Conservation (phyloP, 2,888 invertebrate genomes). For the Perdita meconis region DNA sequence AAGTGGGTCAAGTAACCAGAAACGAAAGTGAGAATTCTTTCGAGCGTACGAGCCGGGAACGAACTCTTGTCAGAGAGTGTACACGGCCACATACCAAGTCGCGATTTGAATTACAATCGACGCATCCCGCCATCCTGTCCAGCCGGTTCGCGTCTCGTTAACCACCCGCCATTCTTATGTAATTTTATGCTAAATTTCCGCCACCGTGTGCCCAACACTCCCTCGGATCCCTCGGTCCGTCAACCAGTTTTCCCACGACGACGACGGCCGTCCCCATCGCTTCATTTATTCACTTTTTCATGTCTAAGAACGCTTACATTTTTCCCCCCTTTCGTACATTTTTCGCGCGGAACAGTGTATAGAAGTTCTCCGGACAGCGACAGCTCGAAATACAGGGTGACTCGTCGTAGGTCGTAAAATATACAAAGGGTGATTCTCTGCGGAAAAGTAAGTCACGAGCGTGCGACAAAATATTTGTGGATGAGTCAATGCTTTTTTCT, state of each 20-base stretch:
- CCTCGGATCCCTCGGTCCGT: conserved; percentile 24
- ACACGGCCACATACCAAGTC: conserved; percentile 75
- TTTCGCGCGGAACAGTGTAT: not conserved
- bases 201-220: conserved; percentile 40
- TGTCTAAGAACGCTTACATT: conserved; percentile 22
- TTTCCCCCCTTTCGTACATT: not conserved
- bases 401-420: too few species aligned
- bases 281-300: conserved; percentile 31
- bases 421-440: too few species aligned
- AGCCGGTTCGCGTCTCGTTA: conserved; percentile 77
- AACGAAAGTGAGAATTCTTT: not conserved
- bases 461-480: too few species aligned
- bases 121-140: conserved; percentile 76
- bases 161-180: conserved; percentile 76
- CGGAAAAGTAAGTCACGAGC: too few species aligned
- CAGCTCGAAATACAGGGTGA: not conserved
- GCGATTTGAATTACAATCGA: conserved; percentile 83
- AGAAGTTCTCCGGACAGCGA: not conserved
- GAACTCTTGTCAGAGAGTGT: conserved; percentile 71
- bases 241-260: conserved; percentile 30
- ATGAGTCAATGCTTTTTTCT: too few species aligned
- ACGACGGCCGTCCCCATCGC: not conserved
- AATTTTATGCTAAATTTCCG: conserved; percentile 78
- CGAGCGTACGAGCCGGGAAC: not conserved
- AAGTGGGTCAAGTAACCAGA: conserved; percentile 3